These are phyloP conservation scores for Platysteira castanea DNA, from an alignment of 2,113 vertebrate species.

Conservation along the genomic window DNA sequence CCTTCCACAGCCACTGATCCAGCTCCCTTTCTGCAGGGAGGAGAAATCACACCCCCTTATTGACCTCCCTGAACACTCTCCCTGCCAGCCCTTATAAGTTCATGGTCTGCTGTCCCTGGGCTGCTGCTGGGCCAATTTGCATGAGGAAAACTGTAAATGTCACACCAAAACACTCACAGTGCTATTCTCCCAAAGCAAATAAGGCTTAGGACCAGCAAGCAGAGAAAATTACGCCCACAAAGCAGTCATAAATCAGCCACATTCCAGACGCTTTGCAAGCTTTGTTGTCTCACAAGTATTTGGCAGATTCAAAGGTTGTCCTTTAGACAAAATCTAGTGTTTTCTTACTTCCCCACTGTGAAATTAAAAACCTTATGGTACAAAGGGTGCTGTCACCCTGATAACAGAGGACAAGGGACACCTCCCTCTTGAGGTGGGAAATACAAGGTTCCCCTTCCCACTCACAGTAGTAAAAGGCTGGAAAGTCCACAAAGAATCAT, in stretches of 20 bases:
- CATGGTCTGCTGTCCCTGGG: not conserved
- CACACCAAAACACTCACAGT: not conserved
- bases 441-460: not conserved
- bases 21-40: not conserved
- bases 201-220: not conserved
- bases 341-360: not conserved
- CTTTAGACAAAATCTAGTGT: not conserved
- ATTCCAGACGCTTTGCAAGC: not conserved
- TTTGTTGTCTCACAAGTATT: not conserved
- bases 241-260: not conserved
- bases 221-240: not conserved
- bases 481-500: not conserved
- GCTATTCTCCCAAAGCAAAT: not conserved
- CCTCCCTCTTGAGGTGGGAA: not conserved
- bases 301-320: not conserved
- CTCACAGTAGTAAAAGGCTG: not conserved
- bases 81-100: not conserved
- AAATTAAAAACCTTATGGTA: not conserved
- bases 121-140: not conserved
- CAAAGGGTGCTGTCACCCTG: not conserved
- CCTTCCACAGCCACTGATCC: not conserved
- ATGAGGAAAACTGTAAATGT: not conserved
- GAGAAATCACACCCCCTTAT: not conserved
- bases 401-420: not conserved
- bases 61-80: not conserved